These are phyloP conservation scores for Lathronympha strigana DNA, from an alignment of 2,888 invertebrate genomes.

Conservation along the genomic window DNA sequence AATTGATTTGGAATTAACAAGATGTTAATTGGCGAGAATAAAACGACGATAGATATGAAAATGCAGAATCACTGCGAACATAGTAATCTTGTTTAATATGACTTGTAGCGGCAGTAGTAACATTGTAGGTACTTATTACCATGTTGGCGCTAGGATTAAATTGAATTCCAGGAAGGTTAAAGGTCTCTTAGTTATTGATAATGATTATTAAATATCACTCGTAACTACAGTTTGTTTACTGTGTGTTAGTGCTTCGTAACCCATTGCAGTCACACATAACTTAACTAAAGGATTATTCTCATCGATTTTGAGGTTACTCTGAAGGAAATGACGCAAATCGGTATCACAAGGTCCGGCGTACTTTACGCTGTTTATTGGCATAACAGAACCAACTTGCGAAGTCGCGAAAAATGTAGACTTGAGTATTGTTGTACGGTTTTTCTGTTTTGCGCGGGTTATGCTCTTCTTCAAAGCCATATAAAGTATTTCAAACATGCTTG, in stretches of 20 bases:
- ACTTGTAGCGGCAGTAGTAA: not conserved
- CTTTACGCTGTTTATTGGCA: slow-evolving; percentile 49
- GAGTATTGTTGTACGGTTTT: not conserved
- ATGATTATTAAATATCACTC: not conserved
- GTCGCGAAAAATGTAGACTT: not conserved
- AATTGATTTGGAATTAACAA: not conserved
- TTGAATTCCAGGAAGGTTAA: not conserved
- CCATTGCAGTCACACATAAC: slow-evolving; percentile 8
- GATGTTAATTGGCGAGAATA: not conserved
- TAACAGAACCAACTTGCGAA: not conserved
- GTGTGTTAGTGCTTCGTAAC: not conserved
- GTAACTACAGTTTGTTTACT: not conserved
- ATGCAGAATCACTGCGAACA: slow-evolving; percentile 7
- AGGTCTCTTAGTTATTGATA: not conserved
- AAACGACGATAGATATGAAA: slow-evolving; percentile 2
- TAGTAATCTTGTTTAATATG: not conserved
- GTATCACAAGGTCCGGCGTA: slow-evolving; percentile 44
- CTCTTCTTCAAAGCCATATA: slow-evolving; percentile 44
- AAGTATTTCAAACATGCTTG: slow-evolving; percentile 47
- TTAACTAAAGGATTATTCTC: slow-evolving; percentile 16
- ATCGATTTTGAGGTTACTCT: slow-evolving; percentile 27
- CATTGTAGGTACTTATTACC: not conserved
- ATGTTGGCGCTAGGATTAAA: not conserved
- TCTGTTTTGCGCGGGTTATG: not conserved
- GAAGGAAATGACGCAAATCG: slow-evolving; percentile 58